Percentiles rank a stretch among this genome's conserved stretches.
Conservation (phyloP, 2,888 invertebrate species). For the Chirona hameri region DNA sequence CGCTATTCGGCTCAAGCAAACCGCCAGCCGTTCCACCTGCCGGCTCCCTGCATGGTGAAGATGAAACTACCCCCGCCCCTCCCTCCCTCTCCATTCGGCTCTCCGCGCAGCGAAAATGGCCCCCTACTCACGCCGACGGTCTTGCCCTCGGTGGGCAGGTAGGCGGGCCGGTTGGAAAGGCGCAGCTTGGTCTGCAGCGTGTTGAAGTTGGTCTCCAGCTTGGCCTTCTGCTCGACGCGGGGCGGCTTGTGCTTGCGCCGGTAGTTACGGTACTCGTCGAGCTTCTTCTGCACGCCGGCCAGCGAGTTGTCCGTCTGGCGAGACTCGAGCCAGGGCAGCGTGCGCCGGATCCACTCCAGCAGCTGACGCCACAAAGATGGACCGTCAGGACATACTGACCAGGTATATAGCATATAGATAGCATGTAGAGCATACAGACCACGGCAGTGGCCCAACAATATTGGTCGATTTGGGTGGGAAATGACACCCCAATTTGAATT, state of each 20-base stretch:
- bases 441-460: too few species aligned
- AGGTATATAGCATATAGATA: neutral
- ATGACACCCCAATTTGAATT: too few species aligned
- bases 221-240: constrained; percentile 98
- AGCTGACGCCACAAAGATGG: constrained; percentile 29
- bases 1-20: too few species aligned
- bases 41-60: too few species aligned
- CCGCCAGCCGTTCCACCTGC: too few species aligned
- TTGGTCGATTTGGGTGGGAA: too few species aligned
- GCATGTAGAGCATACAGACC: too few species aligned
- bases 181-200: constrained; percentile 98
- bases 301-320: constrained; percentile 96
- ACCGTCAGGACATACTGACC: neutral
- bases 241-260: constrained; percentile 99
- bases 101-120: too few species aligned
- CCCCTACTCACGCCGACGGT: constrained; percentile 72
- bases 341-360: constrained; percentile 59
- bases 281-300: constrained; percentile 92
- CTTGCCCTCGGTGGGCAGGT: constrained; percentile 99
- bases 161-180: constrained; percentile 96
- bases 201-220: constrained; percentile 99
- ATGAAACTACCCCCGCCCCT: too few species aligned
- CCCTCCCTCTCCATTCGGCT: too few species aligned
- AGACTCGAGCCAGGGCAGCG: constrained; percentile 96
- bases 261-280: constrained; percentile 98